Evolutionary conservation across 2,888 invertebrate genomes (phyloP).

Genomic region (Napeogenes inachia): DNA sequence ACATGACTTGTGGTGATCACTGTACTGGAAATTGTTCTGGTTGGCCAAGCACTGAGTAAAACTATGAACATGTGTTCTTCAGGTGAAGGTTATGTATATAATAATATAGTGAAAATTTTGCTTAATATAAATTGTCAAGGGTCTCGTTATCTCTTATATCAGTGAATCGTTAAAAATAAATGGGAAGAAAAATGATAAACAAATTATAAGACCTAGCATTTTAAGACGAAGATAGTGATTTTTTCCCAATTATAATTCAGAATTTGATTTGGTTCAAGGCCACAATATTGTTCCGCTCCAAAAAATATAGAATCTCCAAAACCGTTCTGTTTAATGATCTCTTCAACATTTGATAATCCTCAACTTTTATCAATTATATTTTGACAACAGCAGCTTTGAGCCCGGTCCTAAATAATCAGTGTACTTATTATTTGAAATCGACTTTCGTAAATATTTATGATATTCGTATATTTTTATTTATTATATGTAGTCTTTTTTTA

Average conservation of each 20-base stretch:
- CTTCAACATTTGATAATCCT: constrained; percentile 3
- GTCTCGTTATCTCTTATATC: no score
- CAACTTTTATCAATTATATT: background rate
- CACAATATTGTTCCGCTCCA: background rate
- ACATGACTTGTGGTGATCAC: constrained; percentile 13
- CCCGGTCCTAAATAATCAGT: constrained; percentile 1
- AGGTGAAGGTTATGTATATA: no score
- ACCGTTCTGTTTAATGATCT: background rate
- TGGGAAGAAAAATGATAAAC: no score
- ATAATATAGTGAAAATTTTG: no score
- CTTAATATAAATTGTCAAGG: no score
- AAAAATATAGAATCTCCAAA: background rate
- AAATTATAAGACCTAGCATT: background rate
- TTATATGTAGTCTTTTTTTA: no score
- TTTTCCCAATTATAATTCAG: constrained; percentile 1
- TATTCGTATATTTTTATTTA: no score
- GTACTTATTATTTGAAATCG: background rate
- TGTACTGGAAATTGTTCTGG: constrained; percentile 14
- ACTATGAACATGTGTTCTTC: background rate
- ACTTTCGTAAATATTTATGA: background rate
- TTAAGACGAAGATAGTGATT: background rate
- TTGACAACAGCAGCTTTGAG: background rate
- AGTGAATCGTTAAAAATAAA: no score
- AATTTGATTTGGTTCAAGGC: background rate
- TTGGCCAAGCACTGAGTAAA: constrained; percentile 1